Base-by-base conservation (phyloP, 2,888 invertebrate species). In the Geophilus truncorum region DNA sequence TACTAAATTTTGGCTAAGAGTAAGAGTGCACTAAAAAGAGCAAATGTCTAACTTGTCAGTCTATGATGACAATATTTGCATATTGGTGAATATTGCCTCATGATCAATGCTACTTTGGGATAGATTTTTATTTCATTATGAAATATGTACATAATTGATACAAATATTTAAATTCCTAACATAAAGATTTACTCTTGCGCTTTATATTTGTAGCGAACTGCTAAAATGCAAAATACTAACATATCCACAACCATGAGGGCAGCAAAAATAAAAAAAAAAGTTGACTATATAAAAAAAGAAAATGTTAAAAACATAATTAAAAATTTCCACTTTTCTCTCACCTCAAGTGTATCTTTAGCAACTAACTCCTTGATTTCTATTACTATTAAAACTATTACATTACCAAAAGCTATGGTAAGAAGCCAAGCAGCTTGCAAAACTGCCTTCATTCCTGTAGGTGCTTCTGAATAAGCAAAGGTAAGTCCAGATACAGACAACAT, bases 401-500 rank as follows among this genome's bases (percentile, higher is more conserved):
- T 87, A 3, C 88, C 88, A 77, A 87, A 78, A 1, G 86, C 86
- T 3, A 85, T 85, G 0, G 86, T 86, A 79, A 87, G 80, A 76
- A 87, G 82, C 87, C 87, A 88, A 3, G 84, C 84, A 5, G 88
- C 86, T 81, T 86, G 86, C 32, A 88, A 84, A 4, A 88, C 85
- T 2, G 87, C 87, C 83, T 88, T 88, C 87, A 88, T 86, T 3
- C 86, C 85, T 10, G 83, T 81, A 0, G 88, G 88, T 4, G 88
- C 87, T 86, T 79, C 51, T 21, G 32, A 94, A 87, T 96, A 98
- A 0, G 97, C 94, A 88, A 98, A 98, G 86, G 96, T 94, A 25
- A 98, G 89, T 0, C 98, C 98, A 0, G 98, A 97, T 28, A 98
- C 93, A 0, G 97, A 95, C 87, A 97, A 96, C 92, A 98, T 93